A percentile compares a stretch with the other conserved stretches of the same genome.
Evolutionary conservation across 2,113 vertebrate genomes (phyloP).

Genomic region (Motacilla alba): DNA sequence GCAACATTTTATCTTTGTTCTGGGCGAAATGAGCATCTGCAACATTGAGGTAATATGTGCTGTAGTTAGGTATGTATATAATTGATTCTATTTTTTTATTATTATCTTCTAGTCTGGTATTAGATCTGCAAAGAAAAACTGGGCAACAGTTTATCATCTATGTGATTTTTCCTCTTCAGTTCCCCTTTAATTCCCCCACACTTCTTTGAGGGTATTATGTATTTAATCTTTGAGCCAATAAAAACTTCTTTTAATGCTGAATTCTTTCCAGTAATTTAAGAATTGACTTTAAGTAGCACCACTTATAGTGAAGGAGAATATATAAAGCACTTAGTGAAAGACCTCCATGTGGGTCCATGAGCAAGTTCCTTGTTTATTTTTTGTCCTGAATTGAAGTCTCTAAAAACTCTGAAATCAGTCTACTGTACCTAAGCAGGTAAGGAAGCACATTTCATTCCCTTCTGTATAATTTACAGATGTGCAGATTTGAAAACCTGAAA

Average conservation of each 20-base stretch:
- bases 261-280: neutral
- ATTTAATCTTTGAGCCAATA: neutral
- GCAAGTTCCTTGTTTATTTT: constrained; percentile 9
- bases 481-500: constrained; percentile 11
- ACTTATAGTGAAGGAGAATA: neutral
- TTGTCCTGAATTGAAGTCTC: neutral
- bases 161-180: neutral
- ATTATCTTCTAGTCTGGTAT: neutral
- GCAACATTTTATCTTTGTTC: neutral
- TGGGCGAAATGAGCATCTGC: neutral
- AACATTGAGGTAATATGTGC: neutral
- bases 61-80: neutral
- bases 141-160: neutral
- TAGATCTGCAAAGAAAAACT: neutral
- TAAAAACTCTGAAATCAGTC: neutral
- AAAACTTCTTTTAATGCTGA: neutral
- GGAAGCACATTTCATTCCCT: neutral
- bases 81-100: neutral
- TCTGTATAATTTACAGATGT: constrained; percentile 32
- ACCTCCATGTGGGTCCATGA: neutral
- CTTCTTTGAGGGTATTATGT: neutral
- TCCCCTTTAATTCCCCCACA: neutral
- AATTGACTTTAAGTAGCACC: constrained; percentile 7
- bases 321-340: neutral
- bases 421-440: neutral